Percentiles rank a stretch among this genome's conserved stretches.
Conservation (phyloP, 2,888 invertebrate genomes). For the Troides helena region DNA sequence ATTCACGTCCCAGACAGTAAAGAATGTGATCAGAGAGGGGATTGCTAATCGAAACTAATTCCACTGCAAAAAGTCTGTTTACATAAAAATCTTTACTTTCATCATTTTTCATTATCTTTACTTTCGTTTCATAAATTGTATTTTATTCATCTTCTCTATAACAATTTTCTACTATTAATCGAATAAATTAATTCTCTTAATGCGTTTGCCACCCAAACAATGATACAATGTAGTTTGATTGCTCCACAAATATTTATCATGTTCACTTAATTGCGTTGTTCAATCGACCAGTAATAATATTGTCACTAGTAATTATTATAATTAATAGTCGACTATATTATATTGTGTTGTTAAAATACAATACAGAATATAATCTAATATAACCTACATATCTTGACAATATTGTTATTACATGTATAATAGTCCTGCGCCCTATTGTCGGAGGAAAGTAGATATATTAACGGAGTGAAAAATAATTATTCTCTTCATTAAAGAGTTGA, state of each 20-base stretch:
- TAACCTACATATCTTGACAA: no score
- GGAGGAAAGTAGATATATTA: no score
- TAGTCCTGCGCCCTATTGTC: no score
- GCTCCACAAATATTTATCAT: neutral
- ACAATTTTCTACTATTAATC: neutral
- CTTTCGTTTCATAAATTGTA: neutral
- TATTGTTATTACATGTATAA: no score
- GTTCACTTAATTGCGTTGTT: constrained; percentile 1
- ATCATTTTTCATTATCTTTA: neutral
- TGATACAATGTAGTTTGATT: neutral
- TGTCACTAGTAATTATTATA: neutral
- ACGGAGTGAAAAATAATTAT: no score
- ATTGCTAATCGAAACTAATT: neutral
- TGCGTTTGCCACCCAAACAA: neutral
- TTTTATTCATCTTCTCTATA: neutral
- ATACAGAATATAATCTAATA: no score
- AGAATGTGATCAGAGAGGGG: no score
- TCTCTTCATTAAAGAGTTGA: no score
- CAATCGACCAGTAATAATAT: constrained; percentile 3
- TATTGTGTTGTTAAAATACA: neutral
- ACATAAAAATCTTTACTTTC: neutral
- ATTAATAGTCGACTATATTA: neutral
- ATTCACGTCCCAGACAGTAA: no score
- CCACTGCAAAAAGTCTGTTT: neutral
- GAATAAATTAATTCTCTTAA: constrained; percentile 1